phyloP scores from a whole-genome alignment of 1,140 invertebrate species.

The Antheraea mylitta region DNA sequence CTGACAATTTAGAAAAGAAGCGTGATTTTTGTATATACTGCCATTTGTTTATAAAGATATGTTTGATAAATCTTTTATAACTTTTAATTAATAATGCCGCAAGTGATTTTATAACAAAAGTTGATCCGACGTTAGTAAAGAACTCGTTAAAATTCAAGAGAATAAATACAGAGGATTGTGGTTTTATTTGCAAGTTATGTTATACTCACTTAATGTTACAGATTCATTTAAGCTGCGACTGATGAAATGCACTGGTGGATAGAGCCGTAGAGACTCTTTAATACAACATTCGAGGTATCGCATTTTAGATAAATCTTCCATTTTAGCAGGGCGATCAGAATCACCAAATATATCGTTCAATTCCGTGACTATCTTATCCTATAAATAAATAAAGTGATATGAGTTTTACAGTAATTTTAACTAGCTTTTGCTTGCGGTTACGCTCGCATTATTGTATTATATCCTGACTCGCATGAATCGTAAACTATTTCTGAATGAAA shows the following conservation, averaged over 20 bases:
- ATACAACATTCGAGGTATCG: constrained; percentile 84
- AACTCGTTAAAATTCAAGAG: no score
- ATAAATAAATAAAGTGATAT: constrained; percentile 24
- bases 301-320: constrained; percentile 80
- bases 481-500: no score
- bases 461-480: no score
- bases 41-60: not conserved
- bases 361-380: constrained; percentile 82
- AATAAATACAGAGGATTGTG: not conserved
- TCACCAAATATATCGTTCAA: constrained; percentile 79
- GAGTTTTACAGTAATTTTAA: not conserved
- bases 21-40: not conserved
- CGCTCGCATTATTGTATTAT: no score
- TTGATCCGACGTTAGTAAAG: no score
- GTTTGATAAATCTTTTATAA: constrained; percentile 8
- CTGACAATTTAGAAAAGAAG: no score
- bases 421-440: no score
- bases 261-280: constrained; percentile 81
- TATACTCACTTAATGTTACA: constrained; percentile 70
- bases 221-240: constrained; percentile 78
- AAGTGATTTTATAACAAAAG: no score
- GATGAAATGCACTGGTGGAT: constrained; percentile 84
- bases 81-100: no score
- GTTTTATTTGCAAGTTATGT: constrained; percentile 7
- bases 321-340: constrained; percentile 61